Evolutionary conservation across 1,140 invertebrate genomes (phyloP), one percentile per base, ranked within the genome.

Genomic region (Drosophila azteca): DNA sequence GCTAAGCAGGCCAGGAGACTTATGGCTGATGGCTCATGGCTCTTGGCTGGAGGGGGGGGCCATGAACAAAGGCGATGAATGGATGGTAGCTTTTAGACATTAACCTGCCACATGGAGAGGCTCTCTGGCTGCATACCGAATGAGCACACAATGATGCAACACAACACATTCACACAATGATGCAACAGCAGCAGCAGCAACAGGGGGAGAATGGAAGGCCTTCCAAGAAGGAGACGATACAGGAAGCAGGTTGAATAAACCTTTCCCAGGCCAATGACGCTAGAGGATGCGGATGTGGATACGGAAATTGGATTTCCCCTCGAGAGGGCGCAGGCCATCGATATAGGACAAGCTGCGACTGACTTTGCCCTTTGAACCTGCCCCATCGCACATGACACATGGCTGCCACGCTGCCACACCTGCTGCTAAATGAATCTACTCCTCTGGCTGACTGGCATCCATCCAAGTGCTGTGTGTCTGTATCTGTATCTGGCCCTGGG

Each of bases 241-340:
- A 29, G 44, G 31, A 9, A 60, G 4, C 43, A 73, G 62, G 81
- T 85, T 85, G 82, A 85, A 87, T 87, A 85, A 85, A 87, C 82
- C 77, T 58, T 22, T 59, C 58, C 61, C 50, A 65, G 77, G 81
- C 76, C 79, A 71, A 55, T 79, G 71, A 68, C 60, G 52, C 54
- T 55, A 45, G 31, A 55, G 45, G 39, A 51, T 46, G 15, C 31
- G 15, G 66, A 59, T 83, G 60, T 59, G 45, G 41, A 51, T 63
- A 52, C 82, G 82, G 83, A 88, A 88, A 88, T 88, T 88, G 76
- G 61, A 83, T 88, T 72, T 53, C n/a, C 70, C 63, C 43, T 24
- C 31, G n/a, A n/a, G 41, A 66, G 62, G 59, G 61, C 57, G 54
- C 24, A 41, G 20, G 35, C 35, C 68, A 78, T 57, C 64, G 64